Evolutionary conservation across 1,140 invertebrate genomes (phyloP).

Genomic region (Heliconius congener): DNA sequence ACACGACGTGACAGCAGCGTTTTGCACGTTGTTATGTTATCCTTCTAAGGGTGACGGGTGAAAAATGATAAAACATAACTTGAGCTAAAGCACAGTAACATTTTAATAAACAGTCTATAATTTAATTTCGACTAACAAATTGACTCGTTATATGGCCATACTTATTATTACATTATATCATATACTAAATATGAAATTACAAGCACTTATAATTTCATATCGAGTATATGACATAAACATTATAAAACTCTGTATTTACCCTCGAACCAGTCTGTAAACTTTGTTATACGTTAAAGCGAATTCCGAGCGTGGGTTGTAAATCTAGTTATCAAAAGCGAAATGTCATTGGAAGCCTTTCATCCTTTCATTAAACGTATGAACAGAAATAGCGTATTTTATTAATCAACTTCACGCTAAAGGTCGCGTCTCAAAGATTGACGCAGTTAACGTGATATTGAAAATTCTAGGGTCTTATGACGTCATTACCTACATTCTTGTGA

Average conservation of each 20-base stretch:
- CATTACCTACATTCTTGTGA: neutral
- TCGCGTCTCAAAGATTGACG: slow-evolving; percentile 25
- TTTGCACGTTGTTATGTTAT: neutral
- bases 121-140: too few species aligned
- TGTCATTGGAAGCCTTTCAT: slow-evolving; percentile 16
- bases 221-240: too few species aligned
- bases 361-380: slow-evolving; percentile 9
- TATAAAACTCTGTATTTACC: too few species aligned
- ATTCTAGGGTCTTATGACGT: slow-evolving; percentile 22
- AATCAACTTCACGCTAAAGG: slow-evolving; percentile 21
- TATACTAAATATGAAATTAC: too few species aligned
- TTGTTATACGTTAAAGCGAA: neutral
- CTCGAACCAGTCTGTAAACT: too few species aligned
- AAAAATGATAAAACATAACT: too few species aligned
- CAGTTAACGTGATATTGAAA: slow-evolving; percentile 16
- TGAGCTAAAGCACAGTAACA: too few species aligned
- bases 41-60: too few species aligned
- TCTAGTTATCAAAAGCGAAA: slow-evolving; percentile 3
- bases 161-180: too few species aligned
- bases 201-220: too few species aligned
- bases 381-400: slow-evolving; percentile 23
- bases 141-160: too few species aligned
- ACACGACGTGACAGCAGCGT: neutral
- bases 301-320: neutral
- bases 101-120: too few species aligned